phyloP scores from a whole-genome alignment of 2,113 vertebrate genomes.

The Bubo bubo region DNA sequence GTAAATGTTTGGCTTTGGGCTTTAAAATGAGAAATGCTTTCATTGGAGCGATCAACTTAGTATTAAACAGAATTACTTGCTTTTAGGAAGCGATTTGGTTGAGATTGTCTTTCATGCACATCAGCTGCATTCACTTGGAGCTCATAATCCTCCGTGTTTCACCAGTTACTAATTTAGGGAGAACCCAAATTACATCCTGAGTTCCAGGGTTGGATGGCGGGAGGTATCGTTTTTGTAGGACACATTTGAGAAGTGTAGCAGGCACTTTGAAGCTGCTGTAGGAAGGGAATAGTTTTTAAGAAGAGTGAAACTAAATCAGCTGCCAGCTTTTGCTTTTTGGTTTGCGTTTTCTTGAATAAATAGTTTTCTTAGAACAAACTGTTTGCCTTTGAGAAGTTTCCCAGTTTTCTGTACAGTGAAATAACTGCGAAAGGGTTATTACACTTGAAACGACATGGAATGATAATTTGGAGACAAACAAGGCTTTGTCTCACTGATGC shows the following conservation, averaged over 20 bases:
- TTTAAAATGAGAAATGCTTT: not conserved
- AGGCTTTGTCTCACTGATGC: constrained; percentile 57
- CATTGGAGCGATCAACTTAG: fast-evolving
- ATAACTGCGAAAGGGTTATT: constrained; percentile 15
- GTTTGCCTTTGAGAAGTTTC: constrained; percentile 38
- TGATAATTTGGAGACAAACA: constrained; percentile 49
- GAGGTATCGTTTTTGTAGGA: not conserved
- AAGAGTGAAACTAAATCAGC: not conserved
- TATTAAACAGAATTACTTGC: not conserved
- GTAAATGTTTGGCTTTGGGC: not conserved
- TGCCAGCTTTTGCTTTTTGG: not conserved
- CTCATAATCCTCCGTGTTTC: not conserved
- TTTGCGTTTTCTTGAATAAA: not conserved
- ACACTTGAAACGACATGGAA: not conserved
- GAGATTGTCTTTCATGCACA: not conserved
- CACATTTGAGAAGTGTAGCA: not conserved
- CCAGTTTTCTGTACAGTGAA: not conserved
- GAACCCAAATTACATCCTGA: not conserved
- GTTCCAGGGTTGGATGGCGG: not conserved
- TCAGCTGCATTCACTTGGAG: not conserved
- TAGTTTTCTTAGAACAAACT: not conserved
- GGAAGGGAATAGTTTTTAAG: not conserved
- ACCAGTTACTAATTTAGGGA: not conserved
- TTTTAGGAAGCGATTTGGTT: not conserved
- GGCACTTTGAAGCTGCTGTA: not conserved